These are phyloP conservation scores for Ochotona curzoniae DNA, from an alignment of 2,113 vertebrate species.

Conservation along the genomic window DNA sequence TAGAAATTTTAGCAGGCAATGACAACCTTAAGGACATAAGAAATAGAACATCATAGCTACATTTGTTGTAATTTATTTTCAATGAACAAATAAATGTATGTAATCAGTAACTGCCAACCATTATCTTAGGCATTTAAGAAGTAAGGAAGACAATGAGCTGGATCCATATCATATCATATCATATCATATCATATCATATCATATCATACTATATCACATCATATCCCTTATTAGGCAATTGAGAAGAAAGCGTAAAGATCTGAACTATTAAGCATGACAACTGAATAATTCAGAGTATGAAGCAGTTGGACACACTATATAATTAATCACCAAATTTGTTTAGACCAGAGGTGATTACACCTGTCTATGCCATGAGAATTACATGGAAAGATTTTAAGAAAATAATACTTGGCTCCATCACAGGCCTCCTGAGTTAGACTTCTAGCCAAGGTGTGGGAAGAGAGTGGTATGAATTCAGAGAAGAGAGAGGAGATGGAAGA, in stretches of 20 bases:
- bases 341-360: neutral
- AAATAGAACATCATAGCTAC: neutral
- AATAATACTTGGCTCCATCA: neutral
- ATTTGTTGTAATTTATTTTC: neutral
- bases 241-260: conserved; percentile 45
- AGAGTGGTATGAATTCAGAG: neutral
- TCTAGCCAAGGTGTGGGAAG: neutral
- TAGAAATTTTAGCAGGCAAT: neutral
- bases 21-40: neutral
- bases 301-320: neutral
- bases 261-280: conserved; percentile 51
- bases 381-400: neutral
- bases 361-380: neutral
- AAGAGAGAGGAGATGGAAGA: neutral
- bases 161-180: neutral
- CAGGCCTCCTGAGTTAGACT: neutral
- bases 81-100: neutral
- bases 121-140: conserved; percentile 23
- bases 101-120: neutral
- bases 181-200: too few species aligned
- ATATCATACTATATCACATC: too few species aligned
- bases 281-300: conserved; percentile 11
- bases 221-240: neutral
- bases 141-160: neutral
- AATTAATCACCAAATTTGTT: conserved; percentile 17